phyloP scores from a whole-genome alignment of 2,113 vertebrate genomes.

The Nothoprocta pentlandii region DNA sequence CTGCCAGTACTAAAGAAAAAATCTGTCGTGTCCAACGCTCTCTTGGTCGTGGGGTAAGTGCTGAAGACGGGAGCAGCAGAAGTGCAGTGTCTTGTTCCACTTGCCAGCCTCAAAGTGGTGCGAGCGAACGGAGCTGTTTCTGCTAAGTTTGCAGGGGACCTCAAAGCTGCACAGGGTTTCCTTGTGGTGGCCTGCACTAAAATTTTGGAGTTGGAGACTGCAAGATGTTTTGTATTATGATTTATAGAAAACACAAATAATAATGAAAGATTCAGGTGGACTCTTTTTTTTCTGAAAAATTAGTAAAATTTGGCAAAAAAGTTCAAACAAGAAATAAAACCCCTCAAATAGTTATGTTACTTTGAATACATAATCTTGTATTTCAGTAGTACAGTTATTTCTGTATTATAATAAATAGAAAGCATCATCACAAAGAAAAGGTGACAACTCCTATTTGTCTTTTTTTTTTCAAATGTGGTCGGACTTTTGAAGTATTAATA shows the following conservation, averaged over 20 bases:
- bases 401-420: background rate
- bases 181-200: background rate
- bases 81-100: background rate
- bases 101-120: accelerated
- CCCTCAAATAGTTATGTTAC: background rate
- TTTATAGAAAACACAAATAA: background rate
- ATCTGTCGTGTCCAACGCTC: background rate
- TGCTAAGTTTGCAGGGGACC: background rate
- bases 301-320: background rate
- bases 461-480: background rate
- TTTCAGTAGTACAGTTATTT: background rate
- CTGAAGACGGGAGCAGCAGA: background rate
- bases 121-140: accelerated
- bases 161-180: background rate
- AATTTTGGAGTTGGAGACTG: background rate
- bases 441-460: background rate
- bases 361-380: background rate
- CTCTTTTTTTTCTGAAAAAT: background rate
- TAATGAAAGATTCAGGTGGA: background rate
- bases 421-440: too few relatives aligned
- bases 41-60: accelerated
- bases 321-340: background rate
- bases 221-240: background rate
- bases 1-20: background rate
- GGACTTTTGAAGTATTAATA: background rate